These are phyloP conservation scores for Dolomedes plantarius DNA, from an alignment of 2,888 invertebrate genomes.

Conservation along the genomic window DNA sequence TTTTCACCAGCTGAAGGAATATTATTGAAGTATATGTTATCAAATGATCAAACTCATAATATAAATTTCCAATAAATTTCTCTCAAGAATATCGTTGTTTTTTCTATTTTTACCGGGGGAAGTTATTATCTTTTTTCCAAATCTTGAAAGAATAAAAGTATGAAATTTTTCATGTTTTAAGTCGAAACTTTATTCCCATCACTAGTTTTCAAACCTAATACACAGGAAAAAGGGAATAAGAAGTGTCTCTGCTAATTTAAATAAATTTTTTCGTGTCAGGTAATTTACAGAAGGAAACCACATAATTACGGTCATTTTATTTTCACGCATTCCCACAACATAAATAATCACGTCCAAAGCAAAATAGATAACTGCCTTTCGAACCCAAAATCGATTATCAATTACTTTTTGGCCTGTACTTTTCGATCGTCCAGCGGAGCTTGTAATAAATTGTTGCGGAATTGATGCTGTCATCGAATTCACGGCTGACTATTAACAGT, in stretches of 20 bases:
- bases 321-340: background rate
- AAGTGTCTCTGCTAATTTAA: background rate
- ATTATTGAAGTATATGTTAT: too few relatives aligned
- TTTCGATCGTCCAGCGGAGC: slow-evolving; percentile 21
- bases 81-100: too few relatives aligned
- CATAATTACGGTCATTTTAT: background rate
- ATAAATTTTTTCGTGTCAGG: background rate
- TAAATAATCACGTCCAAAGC: slow-evolving; percentile 12
- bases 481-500: slow-evolving; percentile 43
- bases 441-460: slow-evolving; percentile 43
- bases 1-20: too few relatives aligned
- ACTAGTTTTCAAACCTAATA: too few relatives aligned
- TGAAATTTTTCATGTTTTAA: too few relatives aligned
- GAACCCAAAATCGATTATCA: slow-evolving; percentile 33
- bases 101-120: too few relatives aligned
- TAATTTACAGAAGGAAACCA: background rate
- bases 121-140: too few relatives aligned
- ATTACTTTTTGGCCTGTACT: slow-evolving; percentile 26
- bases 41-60: too few relatives aligned
- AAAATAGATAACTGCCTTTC: slow-evolving; percentile 23
- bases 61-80: too few relatives aligned
- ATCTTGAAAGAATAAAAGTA: too few relatives aligned
- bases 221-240: too few relatives aligned
- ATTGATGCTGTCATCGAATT: slow-evolving; percentile 59
- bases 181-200: too few relatives aligned